Percentiles rank a stretch among this genome's conserved stretches.
Evolutionary conservation across 2,113 vertebrate genomes (phyloP).

Genomic region (Marmota flaviventris): DNA sequence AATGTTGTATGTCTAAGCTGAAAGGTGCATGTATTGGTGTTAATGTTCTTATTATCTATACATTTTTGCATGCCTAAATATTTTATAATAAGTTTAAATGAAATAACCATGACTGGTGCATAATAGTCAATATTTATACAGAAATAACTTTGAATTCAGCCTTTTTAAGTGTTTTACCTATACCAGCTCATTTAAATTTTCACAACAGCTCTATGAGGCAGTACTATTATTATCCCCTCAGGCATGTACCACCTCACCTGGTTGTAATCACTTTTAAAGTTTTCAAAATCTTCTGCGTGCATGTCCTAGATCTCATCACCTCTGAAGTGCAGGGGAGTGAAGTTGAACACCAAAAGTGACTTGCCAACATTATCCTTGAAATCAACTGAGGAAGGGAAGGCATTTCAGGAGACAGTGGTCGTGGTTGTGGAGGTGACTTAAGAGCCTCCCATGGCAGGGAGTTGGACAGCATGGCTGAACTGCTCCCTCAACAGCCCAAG

Average conservation of each 20-base stretch:
- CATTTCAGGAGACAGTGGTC: background rate
- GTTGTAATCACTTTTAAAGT: background rate
- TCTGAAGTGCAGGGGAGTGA: background rate
- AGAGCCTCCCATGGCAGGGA: background rate
- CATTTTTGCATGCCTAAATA: background rate
- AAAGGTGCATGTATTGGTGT: background rate
- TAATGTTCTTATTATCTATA: constrained; percentile 31
- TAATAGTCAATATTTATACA: constrained; percentile 36
- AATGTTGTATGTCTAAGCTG: constrained; percentile 40
- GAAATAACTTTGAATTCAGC: background rate
- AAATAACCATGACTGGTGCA: background rate
- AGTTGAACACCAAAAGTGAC: background rate
- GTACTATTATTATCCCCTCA: background rate
- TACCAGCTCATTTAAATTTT: background rate
- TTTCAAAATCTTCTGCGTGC: background rate
- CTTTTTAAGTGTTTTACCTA: background rate
- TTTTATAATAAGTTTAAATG: constrained; percentile 48
- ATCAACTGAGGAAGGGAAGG: constrained; percentile 1
- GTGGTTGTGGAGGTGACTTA: background rate
- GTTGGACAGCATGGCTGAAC: background rate
- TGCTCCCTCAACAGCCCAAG: background rate
- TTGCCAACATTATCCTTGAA: background rate
- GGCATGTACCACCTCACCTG: background rate
- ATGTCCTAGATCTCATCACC: background rate
- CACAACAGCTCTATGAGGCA: background rate